Evolutionary conservation across 2,797 vertebrate genomes (phyloP), one percentile per base, ranked within the genome.

Genomic region (Oreochromis mossambicus): DNA sequence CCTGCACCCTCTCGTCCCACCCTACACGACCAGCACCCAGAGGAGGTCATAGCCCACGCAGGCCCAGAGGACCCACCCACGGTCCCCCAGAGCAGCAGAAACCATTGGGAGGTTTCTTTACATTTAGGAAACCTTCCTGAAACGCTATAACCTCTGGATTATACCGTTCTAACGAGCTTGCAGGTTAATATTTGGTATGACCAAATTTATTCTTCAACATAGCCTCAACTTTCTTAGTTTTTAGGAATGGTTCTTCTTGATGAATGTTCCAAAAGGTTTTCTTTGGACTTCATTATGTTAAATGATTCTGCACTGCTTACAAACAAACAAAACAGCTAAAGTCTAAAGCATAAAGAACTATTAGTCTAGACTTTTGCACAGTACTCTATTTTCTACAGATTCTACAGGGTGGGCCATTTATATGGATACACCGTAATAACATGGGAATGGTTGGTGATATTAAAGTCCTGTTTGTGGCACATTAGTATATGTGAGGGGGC

Each of bases 271-370:
- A 48, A 48, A 48, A 48, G 46, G 4, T 3, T 29, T 29, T 56
- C 26, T 56, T 14, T 66, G 61, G 36, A 36, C 19, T 14, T 66
- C 5, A 13, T 66, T 66, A 14, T 21, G 34, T 13, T 66, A 38
- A 21, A 14, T 21, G 19, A 63, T 21, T 36, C 61, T 5, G 4
- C 48, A 4, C 48, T 19, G 19, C 0, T n/a, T 2, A 36, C 34
- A n/a, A 56, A 29, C 24, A 0, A 56, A 66, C 19, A 14, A 36
- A 68, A 14, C n/a, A 68, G 63, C 13, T 14, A 13, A 3, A 43
- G 8, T 24, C 63, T 24, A 43, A 41, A 68, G n/a, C 36, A 41
- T 15, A 24, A 24, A 68, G 0, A 43, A 43, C 13, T 14, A 15
- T 24, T 15, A 41, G 7, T 2, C 34, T 6, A 21, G 36, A 41